Evolutionary conservation across 2,113 vertebrate genomes (phyloP), one percentile per base, ranked within the genome.

Genomic region (Rana temporaria): DNA sequence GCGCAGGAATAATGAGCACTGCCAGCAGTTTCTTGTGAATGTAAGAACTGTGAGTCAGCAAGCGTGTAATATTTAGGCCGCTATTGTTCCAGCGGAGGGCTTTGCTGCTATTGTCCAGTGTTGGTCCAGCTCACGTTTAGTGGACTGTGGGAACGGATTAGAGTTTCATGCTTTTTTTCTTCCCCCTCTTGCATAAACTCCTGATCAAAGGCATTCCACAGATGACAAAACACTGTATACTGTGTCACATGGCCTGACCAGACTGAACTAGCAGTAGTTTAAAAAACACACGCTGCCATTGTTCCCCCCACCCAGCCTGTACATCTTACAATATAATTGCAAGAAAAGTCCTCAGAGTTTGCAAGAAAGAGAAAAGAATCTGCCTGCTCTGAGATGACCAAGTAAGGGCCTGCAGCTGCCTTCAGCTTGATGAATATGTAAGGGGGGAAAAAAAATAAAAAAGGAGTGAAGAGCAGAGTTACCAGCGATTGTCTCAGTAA

Each of bases 81-180:
- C 88, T 56, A 90, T 86, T 82, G 90, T 89, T 89, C 86, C 82
- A 85, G 81, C 78, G 85, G 86, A 88, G 87, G 90, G 91, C 90
- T 86, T 89, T 89, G 84, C 89, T 88, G 89, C 93, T 85, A 94
- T 93, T 94, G 91, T 94, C 91, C 90, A 89, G 89, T 92, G 89
- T 90, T 91, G 91, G 91, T 92, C 90, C 91, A 92, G 91, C 90
- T 91, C 91, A 91, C 84, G 89, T 92, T 94, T 91, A 89, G 90
- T 90, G 92, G 93, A 87, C 93, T 96, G 95, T 96, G 95, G 95
- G 94, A 95, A 95, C 89, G 93, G 95, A 96, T 96, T 96, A 96
- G 93, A 90, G 92, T 94, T 94, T 93, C 93, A 90, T 90, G 90
- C 90, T 90, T 91, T 91, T 91, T 71, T 84, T 68, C 53, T 86